Evolutionary conservation across 2,888 invertebrate species (phyloP).

Genomic region (Caenorhabditis doughertyi): DNA sequence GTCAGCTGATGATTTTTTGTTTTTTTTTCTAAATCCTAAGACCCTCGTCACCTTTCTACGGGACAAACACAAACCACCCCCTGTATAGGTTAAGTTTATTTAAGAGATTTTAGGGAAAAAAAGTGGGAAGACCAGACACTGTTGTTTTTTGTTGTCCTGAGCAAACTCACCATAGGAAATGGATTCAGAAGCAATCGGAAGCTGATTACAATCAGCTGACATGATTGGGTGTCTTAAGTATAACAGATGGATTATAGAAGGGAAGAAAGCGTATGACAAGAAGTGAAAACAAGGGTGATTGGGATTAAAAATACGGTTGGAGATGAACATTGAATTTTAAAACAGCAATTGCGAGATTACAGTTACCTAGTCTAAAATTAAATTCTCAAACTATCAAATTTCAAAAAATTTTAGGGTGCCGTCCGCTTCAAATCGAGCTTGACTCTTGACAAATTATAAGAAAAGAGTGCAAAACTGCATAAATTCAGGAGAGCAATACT

Average conservation of each 20-base stretch:
- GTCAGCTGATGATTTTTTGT: constrained; percentile 41
- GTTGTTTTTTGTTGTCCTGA: neutral
- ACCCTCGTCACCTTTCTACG: neutral
- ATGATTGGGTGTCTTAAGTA: neutral
- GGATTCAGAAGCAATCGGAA: neutral
- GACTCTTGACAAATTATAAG: too few species aligned
- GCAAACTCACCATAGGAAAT: neutral
- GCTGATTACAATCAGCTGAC: constrained; percentile 45
- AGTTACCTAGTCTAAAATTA: too few species aligned
- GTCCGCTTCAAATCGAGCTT: too few species aligned
- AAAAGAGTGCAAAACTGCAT: too few species aligned
- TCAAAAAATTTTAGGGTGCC: too few species aligned
- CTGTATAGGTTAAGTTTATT: constrained; percentile 21
- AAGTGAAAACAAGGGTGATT: neutral
- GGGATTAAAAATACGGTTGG: neutral
- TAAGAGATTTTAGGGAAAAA: constrained; percentile 9
- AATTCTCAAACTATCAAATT: too few species aligned
- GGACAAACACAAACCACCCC: too few species aligned
- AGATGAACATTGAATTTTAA: neutral
- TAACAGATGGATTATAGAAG: neutral
- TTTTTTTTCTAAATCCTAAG: neutral
- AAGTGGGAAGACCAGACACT: neutral
- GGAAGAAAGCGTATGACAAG: too few species aligned
- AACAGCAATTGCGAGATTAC: too few species aligned
- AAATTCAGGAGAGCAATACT: too few species aligned